Percentiles rank a stretch among this genome's conserved stretches.
Conservation (phyloP, 2,888 invertebrate genomes). For the Xiphydria camelus region DNA sequence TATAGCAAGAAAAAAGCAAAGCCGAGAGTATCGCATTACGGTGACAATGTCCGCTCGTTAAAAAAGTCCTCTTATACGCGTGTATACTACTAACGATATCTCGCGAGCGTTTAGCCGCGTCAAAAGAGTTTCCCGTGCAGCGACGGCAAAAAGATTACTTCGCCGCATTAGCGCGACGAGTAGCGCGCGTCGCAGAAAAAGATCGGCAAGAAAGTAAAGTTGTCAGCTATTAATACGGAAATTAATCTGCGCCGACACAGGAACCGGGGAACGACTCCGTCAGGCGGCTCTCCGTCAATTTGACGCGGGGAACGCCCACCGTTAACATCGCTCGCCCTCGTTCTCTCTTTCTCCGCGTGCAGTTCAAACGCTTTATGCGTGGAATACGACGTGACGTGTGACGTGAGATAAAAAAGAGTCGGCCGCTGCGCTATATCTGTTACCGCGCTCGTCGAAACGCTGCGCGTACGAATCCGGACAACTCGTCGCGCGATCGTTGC, state of each 20-base stretch:
- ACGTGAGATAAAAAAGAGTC: background rate
- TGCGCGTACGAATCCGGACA: too few species aligned
- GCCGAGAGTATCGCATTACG: too few species aligned
- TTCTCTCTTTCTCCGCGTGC: slow-evolving; percentile 12
- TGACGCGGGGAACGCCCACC: slow-evolving; percentile 31
- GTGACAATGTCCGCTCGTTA: too few species aligned
- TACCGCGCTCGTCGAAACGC: too few species aligned
- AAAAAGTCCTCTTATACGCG: too few species aligned
- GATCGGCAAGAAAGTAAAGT: slow-evolving; percentile 7
- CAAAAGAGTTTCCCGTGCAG: too few species aligned
- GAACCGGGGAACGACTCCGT: background rate
- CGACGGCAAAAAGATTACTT: too few species aligned
- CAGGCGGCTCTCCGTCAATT: slow-evolving; percentile 28
- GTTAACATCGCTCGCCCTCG: slow-evolving; percentile 11
- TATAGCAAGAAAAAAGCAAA: too few species aligned
- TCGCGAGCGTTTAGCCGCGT: too few species aligned
- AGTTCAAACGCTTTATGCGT: slow-evolving; percentile 16
- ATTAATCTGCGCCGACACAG: slow-evolving; percentile 28
- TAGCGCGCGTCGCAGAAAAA: slow-evolving; percentile 16
- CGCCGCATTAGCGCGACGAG: slow-evolving; percentile 21
- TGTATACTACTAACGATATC: too few species aligned
- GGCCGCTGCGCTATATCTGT: too few species aligned
- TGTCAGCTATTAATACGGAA: slow-evolving; percentile 31
- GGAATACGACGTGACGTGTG: background rate
- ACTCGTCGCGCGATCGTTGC: too few species aligned